phyloP scores from a whole-genome alignment of 2,888 invertebrate species.

The Amblyjoppa fuscipennis region DNA sequence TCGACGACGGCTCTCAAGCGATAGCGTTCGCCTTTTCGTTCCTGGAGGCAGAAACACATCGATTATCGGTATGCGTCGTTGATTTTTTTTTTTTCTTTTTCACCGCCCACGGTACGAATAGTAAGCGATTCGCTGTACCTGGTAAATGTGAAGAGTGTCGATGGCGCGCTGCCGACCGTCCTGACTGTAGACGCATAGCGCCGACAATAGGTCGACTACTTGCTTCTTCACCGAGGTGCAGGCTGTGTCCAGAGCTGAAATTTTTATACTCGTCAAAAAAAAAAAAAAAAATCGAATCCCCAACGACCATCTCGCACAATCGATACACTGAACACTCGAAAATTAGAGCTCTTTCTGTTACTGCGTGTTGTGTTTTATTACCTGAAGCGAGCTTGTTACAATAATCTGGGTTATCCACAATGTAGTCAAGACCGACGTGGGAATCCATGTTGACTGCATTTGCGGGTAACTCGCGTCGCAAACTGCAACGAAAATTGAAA shows the following conservation, averaged over 20 bases:
- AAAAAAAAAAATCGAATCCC: not conserved
- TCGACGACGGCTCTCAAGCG: constrained; percentile 95
- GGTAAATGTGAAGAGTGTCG: constrained; percentile 96
- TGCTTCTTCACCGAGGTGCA: constrained; percentile 97
- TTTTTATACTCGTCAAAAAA: not conserved
- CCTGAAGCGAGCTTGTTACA: constrained; percentile 95
- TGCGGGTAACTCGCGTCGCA: constrained; percentile 74
- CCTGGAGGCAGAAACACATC: constrained; percentile 86
- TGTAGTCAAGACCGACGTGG: constrained; percentile 96
- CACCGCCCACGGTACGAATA: constrained; percentile 11
- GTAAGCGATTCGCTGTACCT: constrained; percentile 87
- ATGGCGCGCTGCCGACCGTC: constrained; percentile 95
- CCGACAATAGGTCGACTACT: constrained; percentile 97
- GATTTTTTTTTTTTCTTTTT: not conserved
- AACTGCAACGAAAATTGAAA: constrained; percentile 70
- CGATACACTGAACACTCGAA: not conserved
- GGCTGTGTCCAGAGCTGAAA: constrained; percentile 95
- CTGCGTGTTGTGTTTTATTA: constrained; percentile 78
- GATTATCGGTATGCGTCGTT: not conserved
- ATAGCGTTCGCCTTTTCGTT: constrained; percentile 94
- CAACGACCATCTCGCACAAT: not conserved
- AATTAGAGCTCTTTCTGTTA: constrained; percentile 6
- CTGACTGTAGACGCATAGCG: constrained; percentile 96
- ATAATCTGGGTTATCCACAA: constrained; percentile 97
- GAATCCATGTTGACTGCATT: constrained; percentile 91